Evolutionary conservation across 1,140 invertebrate genomes (phyloP), one percentile per base, ranked within the genome.

Genomic region (Psilanteris sp.): DNA sequence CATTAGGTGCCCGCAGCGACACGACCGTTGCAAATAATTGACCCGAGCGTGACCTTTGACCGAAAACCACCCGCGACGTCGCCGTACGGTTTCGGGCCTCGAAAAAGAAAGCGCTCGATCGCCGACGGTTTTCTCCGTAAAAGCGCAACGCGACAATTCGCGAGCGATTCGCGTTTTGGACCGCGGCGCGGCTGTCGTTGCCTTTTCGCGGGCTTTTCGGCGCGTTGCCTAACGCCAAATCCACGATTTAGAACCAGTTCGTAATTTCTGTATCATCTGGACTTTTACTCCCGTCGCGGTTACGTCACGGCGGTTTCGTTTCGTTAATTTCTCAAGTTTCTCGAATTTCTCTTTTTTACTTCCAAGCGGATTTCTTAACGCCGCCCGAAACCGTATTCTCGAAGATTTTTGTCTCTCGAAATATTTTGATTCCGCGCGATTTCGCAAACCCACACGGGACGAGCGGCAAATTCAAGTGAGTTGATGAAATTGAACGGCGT

Each of bases 251-350:
- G 22, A 66, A 54, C 61, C 48, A 66, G 61, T 66, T 24, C 15
- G 36, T 50, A 62, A 46, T 31, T 36, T 62, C 43, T 48, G 39
- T 52, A 66, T 66, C 61, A 66, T 66, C 61, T 66, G 9, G 11
- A 52, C 46, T 66, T 66, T 66, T 66, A 52, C 61, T 66, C 46
- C 34, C 16, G 24, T 39, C 44, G n/a, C n/a, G 15, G 18, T 62
- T 62, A 50, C 31, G 57, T 50, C 57, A 62, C 34, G 11, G 15
- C 43, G 31, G 24, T 16, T 16, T 32, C 29, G 31, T 41, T 55
- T 41, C 34, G 36, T 55, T 41, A 36, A 44, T 59, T 46, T 59
- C 55, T 36, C 46, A 46, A 59, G 55, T 59, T 46, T 59, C 55
- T 59, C 55, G 46, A 59, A 59, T 59, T 59, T 59, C 39, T 27